A percentile compares a stretch with the other conserved stretches of the same genome.
phyloP scores from a whole-genome alignment of 2,113 vertebrate genomes.

The Abramis brama region DNA sequence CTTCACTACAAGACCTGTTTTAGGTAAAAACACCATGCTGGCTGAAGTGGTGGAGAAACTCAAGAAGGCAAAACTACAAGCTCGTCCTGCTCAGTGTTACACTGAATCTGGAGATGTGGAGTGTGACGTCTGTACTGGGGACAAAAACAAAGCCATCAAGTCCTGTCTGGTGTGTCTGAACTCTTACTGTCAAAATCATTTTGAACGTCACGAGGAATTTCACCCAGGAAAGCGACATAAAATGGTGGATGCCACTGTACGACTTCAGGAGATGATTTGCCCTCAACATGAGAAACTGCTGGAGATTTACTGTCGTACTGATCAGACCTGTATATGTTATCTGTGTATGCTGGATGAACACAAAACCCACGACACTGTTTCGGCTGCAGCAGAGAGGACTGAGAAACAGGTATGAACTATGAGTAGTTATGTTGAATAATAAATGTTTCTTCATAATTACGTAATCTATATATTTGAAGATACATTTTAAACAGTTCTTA shows the following conservation, averaged over 20 bases:
- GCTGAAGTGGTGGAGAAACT: not conserved
- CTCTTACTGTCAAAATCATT: not conserved
- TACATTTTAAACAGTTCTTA: slow-evolving; percentile 15
- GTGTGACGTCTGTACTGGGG: not conserved
- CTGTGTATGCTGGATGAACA: not conserved
- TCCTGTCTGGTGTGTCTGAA: slow-evolving; percentile 7
- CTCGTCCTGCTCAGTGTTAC: not conserved
- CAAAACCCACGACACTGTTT: not conserved
- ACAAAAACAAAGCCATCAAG: not conserved
- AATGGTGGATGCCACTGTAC: not conserved
- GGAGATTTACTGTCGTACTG: not conserved
- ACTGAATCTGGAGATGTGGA: not conserved
- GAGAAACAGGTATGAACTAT: not conserved
- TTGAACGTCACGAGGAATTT: not conserved
- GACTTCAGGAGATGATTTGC: not conserved
- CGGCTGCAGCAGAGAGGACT: not conserved
- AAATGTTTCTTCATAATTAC: not conserved
- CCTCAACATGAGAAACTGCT: not conserved
- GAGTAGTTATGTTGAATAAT: not conserved
- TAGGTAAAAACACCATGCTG: slow-evolving; percentile 14
- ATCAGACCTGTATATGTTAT: not conserved
- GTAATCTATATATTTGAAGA: not conserved
- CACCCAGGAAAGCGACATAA: not conserved
- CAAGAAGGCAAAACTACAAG: not conserved
- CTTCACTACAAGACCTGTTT: not conserved